phyloP scores from a whole-genome alignment of 2,888 invertebrate genomes.

The Platycheirus rosarum region DNA sequence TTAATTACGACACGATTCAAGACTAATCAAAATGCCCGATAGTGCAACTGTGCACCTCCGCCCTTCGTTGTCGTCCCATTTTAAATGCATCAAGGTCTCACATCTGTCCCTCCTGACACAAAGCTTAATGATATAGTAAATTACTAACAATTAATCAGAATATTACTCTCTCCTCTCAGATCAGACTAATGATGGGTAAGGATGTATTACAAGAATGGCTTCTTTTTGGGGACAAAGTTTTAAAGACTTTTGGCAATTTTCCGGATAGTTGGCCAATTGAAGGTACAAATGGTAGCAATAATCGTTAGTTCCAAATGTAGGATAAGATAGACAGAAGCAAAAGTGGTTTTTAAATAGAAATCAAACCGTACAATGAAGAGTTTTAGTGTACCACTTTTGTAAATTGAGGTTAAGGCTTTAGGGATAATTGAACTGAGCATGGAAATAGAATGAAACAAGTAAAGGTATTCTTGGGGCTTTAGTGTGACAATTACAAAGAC shows the following conservation, averaged over 20 bases:
- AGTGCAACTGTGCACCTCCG: slow-evolving; percentile 62
- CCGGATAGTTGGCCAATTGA: slow-evolving; percentile 63
- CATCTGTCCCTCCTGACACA: slow-evolving; percentile 23
- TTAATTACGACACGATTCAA: slow-evolving; percentile 65
- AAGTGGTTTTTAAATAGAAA: slow-evolving; percentile 20
- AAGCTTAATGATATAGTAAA: slow-evolving; percentile 63
- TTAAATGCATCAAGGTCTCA: slow-evolving; percentile 38
- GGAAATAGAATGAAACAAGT: slow-evolving; percentile 39
- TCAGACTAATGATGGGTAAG: neutral
- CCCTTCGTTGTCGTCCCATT: slow-evolving; percentile 6
- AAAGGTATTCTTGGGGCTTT: neutral
- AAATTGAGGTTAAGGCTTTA: slow-evolving; percentile 20
- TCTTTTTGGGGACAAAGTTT: slow-evolving; percentile 27
- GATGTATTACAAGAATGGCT: neutral
- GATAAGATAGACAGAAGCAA: neutral
- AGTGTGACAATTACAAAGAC: slow-evolving; percentile 54
- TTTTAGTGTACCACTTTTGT: slow-evolving; percentile 14
- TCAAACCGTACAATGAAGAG: slow-evolving; percentile 1
- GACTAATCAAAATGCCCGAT: slow-evolving; percentile 57
- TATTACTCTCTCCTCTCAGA: slow-evolving; percentile 17
- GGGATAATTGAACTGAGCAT: slow-evolving; percentile 55
- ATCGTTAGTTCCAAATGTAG: slow-evolving; percentile 61
- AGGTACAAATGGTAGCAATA: slow-evolving; percentile 54
- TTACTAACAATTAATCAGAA: slow-evolving; percentile 63
- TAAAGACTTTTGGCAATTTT: slow-evolving; percentile 43